Evolutionary conservation across 2,113 vertebrate species (phyloP).

Genomic region (Dasypus novemcinctus): DNA sequence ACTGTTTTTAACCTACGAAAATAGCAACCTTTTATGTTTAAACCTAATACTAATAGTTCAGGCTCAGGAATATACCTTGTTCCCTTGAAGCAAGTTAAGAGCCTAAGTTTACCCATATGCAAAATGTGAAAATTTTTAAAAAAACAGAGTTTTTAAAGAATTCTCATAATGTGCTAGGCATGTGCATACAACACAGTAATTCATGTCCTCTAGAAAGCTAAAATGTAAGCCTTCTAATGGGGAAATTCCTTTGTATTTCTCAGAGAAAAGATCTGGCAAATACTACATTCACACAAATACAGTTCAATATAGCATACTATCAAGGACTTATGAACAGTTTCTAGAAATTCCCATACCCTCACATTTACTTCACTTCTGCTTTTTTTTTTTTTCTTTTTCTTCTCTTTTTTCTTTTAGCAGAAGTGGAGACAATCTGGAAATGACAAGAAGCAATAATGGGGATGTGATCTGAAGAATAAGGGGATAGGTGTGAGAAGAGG

Average conservation of each 20-base stretch:
- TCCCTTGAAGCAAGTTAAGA: conserved; percentile 17
- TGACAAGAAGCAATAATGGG: conserved; percentile 66
- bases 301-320: conserved; percentile 46
- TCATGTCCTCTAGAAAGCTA: conserved; percentile 17
- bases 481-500: not conserved
- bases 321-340: conserved; percentile 43
- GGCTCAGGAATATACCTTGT: not conserved
- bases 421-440: conserved; percentile 59
- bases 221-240: not conserved
- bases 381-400: conserved; percentile 46
- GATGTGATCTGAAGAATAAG: conserved; percentile 49
- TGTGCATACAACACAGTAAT: not conserved
- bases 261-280: conserved; percentile 59
- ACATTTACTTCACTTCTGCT: conserved; percentile 64
- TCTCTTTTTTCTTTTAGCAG: conserved; percentile 42
- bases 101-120: conserved; percentile 14
- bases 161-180: not conserved
- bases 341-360: conserved; percentile 73
- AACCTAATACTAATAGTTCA: not conserved
- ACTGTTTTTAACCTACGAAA: conserved; percentile 18
- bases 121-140: not conserved
- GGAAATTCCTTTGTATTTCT: conserved; percentile 62
- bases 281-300: conserved; percentile 32
- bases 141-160: conserved; percentile 4
- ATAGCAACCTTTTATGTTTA: conserved; percentile 25